Conservation (phyloP, 2,113 vertebrate species). For the Spilogale gracilis region DNA sequence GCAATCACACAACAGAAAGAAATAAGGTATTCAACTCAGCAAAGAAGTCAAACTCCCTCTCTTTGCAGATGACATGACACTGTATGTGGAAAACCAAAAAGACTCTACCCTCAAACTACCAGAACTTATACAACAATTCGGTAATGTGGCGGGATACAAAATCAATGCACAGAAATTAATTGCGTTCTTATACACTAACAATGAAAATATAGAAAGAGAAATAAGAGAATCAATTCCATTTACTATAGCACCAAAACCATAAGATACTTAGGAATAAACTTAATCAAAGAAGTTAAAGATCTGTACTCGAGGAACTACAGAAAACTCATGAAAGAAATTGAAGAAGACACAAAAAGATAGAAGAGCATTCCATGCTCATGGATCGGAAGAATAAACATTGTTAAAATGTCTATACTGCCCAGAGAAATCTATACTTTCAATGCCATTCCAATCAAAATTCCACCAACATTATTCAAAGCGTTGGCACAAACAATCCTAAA, state of each 20-base stretch:
- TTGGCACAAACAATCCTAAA: too few relatives aligned
- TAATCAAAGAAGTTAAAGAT: background rate
- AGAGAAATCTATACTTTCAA: too few relatives aligned
- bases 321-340: too few relatives aligned
- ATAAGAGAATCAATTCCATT: background rate
- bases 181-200: background rate
- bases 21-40: background rate
- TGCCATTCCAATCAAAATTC: too few relatives aligned
- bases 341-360: too few relatives aligned
- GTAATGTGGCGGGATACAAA: background rate
- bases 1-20: too few relatives aligned
- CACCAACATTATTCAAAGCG: too few relatives aligned
- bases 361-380: too few relatives aligned
- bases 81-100: background rate
- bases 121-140: background rate
- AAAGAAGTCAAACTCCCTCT: background rate
- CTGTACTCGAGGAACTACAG: too few relatives aligned
- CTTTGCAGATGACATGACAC: background rate
- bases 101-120: background rate
- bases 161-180: background rate
- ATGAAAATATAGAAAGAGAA: background rate
- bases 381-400: too few relatives aligned
- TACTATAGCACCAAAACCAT: background rate
- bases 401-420: too few relatives aligned
- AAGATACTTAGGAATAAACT: background rate